Base-by-base conservation (phyloP, 2,888 invertebrate species). In the Tetheella fluctuosa region DNA sequence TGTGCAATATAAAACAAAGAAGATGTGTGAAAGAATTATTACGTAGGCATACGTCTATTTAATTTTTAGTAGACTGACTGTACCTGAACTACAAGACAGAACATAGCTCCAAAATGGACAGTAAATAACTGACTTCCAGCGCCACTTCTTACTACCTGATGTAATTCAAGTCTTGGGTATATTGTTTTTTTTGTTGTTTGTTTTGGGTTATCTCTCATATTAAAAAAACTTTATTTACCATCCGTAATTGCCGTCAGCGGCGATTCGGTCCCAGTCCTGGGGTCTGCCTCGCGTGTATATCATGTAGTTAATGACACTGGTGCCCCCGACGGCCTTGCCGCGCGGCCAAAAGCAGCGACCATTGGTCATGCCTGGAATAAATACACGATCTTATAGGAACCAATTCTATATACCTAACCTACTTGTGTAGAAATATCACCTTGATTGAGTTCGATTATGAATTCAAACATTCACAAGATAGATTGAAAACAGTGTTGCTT, bases 231-330 rank as follows among this genome's bases (percentile, higher is more conserved):
- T 54, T 28, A 60, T 70, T 69, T 77, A 93, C 97, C 97, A 97
- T 53, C 96, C 96, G 5, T 91, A 88, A 76, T 96, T 97, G 1
- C 97, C 97, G 17, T 93, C 91, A 0, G 86, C 90, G 0, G 94
- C 95, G 95, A 97, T 83, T 73, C 93, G 88, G 75, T 97, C 95
- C 87, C 96, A 97, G 77, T 97, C 96, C 8, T 90, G 85, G 1
- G 94, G 94, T 70, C 96, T 94, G 8, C 97, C 97, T 59, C 97
- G 93, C 10, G 96, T 95, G 83, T 97, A 97, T 64, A 96, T 94
- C 95, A 95, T 95, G 71, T 94, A 95, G 77, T 95, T 95, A 42
- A 95, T 93, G 54, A 94, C 93, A 62, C 94, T 94, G 0, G 94
- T 90, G 3, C 95, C 95, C 0, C 95, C 95, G 0, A 95, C 77